Percentiles rank a stretch among this genome's conserved stretches.
phyloP scores from a whole-genome alignment of 2,888 invertebrate genomes.

The Eucriotettix oculatus region DNA sequence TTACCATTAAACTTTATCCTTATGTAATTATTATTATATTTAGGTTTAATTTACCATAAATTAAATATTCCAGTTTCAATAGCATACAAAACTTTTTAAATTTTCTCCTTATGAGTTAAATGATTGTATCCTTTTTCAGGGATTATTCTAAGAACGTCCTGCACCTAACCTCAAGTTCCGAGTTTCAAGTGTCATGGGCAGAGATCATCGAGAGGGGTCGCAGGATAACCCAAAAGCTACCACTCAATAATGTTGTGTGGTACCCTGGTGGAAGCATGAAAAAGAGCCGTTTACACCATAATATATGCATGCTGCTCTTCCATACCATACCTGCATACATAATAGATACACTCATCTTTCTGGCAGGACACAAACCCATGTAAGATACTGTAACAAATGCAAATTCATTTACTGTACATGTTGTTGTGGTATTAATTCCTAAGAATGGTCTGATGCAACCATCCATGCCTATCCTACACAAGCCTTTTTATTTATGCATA shows the following conservation, averaged over 20 bases:
- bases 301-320: slow-evolving; percentile 67
- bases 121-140: slow-evolving; percentile 20
- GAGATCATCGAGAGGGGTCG: slow-evolving; percentile 71
- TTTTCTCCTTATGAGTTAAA: too few relatives aligned
- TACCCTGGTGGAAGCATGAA: slow-evolving; percentile 82
- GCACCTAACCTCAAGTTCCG: slow-evolving; percentile 64
- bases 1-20: too few relatives aligned
- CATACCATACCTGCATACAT: slow-evolving; percentile 83
- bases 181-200: slow-evolving; percentile 64
- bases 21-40: too few relatives aligned
- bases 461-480: too few relatives aligned
- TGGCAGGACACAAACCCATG: slow-evolving; percentile 78
- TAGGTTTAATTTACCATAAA: too few relatives aligned
- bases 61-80: too few relatives aligned
- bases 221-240: slow-evolving; percentile 60
- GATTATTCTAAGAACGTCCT: slow-evolving; percentile 37
- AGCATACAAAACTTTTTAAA: too few relatives aligned
- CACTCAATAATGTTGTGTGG: slow-evolving; percentile 76
- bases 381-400: slow-evolving; percentile 30
- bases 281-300: slow-evolving; percentile 56
- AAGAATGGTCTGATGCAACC: too few relatives aligned
- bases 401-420: too few relatives aligned
- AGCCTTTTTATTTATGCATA: too few relatives aligned
- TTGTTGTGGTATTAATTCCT: too few relatives aligned
- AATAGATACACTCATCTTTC: slow-evolving; percentile 57